Percentiles rank a stretch among this genome's conserved stretches.
These are phyloP conservation scores for Papio anubis DNA, from an alignment of 2,113 vertebrate species.

Conservation along the genomic window DNA sequence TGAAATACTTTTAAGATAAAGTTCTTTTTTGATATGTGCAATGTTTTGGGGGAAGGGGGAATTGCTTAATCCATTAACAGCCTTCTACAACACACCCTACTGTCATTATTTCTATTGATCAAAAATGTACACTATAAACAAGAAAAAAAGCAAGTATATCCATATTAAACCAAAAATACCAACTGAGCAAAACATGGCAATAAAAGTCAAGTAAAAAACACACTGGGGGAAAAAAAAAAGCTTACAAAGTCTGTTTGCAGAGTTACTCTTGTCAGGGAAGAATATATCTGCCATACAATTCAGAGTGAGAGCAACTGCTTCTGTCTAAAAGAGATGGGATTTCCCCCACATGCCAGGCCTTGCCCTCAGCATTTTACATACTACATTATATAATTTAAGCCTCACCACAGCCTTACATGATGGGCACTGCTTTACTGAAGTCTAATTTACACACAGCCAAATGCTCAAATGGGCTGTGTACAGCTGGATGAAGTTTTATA, in stretches of 20 bases:
- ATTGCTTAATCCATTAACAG: background rate
- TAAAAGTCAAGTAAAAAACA: background rate
- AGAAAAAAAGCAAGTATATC: background rate
- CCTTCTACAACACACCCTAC: background rate
- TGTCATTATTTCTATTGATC: background rate
- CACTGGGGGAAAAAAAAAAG: background rate
- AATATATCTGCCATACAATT: background rate
- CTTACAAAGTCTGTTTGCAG: background rate
- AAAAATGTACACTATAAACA: background rate
- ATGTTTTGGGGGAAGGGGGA: too few species aligned
- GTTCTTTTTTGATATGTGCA: background rate
- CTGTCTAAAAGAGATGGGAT: background rate
- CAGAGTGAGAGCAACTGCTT: background rate
- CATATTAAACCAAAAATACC: background rate
- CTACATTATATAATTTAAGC: background rate
- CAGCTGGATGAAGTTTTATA: background rate
- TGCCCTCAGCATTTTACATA: background rate
- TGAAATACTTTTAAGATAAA: slow-evolving; percentile 24
- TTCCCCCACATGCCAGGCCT: background rate
- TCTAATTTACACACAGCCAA: background rate
- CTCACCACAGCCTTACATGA: background rate
- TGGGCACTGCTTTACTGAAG: background rate
- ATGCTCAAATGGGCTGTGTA: background rate
- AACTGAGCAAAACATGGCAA: background rate
- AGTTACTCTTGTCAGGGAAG: background rate